Base-by-base conservation (phyloP, 2,888 invertebrate species). In the Microctonus aethiopoides region DNA sequence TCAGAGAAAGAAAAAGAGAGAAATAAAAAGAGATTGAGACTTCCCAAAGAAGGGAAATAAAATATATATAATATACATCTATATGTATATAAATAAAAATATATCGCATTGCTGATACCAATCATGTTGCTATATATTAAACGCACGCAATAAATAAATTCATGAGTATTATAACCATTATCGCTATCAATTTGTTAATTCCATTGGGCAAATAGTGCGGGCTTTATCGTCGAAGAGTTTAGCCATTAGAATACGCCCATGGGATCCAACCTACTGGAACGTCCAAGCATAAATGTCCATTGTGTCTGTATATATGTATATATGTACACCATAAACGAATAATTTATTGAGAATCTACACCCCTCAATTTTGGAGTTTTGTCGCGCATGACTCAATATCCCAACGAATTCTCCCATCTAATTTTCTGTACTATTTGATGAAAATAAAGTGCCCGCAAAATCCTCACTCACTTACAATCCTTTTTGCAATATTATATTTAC, bases 371-470 rank as follows among this genome's bases (percentile, higher is more conserved):
- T 46, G 46, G 46, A 46, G 16, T 46, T 46, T 46, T 61, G n/a
- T 11, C 16, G 34, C 11, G n/a, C 7, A n/a, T 59, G 41, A 56
- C 24, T 52, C 20, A n/a, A 66, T 32, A 56, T 63, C 16, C 57
- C 61, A 59, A 52, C 61, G n/a, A n/a, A n/a, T n/a, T n/a, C n/a
- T 52, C 63, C 46, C 29, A 36, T 65, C 70, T 76, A 73, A 75
- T 76, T 77, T n/a, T 74, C 69, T 46, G 39, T 54, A 66, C 73
- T 75, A 76, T 76, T 79, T 79, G 81, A 82, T 80, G 83, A 82
- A 81, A 81, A 82, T 81, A 80, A 83, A 83, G 81, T 79, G 81
- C 78, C 76, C 82, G 82, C 81, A 82, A 83, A 81, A 81, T 76
- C 78, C 74, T 56, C 68, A 69, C 74, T 64, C 62, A 46, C 64